Base-by-base conservation (phyloP, 2,888 invertebrate species). In the Hylaea fasciaria region DNA sequence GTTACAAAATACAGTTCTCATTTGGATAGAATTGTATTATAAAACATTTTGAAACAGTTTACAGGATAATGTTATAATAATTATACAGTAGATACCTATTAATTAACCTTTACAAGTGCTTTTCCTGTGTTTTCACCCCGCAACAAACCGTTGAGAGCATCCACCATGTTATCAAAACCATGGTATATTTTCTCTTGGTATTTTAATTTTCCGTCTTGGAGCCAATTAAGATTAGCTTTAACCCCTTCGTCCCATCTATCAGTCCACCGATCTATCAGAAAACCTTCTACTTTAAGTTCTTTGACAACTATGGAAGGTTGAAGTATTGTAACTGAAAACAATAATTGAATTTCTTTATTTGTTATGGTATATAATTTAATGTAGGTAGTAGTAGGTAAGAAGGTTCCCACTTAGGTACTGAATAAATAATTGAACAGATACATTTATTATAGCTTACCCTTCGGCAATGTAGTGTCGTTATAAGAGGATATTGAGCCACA, bases 121-220 rank as follows among this genome's bases (percentile, higher is more conserved):
- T 96, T 96, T 50, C 96, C 96, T 22, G 91, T 91, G 81, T 95
- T 96, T 73, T 94, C 93, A 37, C 96, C 96, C 55, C 87, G 81
- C 8, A 93, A 82, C 78, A 96, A 92, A 12, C 94, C 94, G 54
- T 94, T 89, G 62, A 96, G 94, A 37, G 96, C 95, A 48, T 94
- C 91, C 1, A 95, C 94, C 93, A 95, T 94, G 70, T 95, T 95
- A 66, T 95, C 95, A 82, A 96, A 96, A 1, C 96, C 96, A 62
- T 95, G 86, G 1, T 95, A 95, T 1, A 95, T 77, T 46, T 95
- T 95, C 82, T 96, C 96, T 65, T 90, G 89, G 76, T 94, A 94
- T 73, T 94, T 94, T 11, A 96, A 73, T 84, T 95, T 96, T 41
- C 95, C 96, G 87, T 95, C 94, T 48, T 86, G 83, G 59, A 96